phyloP scores from a whole-genome alignment of 53 echinoderm and acorn worm species.

The Echinometra lucunter region DNA sequence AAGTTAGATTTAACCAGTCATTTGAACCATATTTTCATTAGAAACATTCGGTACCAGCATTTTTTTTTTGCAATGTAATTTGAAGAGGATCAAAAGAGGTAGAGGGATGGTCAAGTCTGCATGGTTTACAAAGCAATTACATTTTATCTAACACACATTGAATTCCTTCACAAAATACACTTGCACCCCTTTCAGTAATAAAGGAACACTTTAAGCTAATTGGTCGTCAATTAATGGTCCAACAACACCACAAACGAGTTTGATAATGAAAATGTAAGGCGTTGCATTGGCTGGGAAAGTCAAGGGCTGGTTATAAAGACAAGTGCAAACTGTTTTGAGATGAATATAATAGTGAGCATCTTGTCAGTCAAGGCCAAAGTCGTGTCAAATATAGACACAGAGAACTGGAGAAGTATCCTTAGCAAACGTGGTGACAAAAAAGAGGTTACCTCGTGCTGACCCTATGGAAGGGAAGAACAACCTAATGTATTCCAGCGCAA shows the following conservation, averaged over 20 bases:
- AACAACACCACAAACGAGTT: neutral
- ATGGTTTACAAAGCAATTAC: neutral
- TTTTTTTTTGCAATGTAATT: neutral
- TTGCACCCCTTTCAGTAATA: neutral
- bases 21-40: neutral
- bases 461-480: neutral
- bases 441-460: neutral
- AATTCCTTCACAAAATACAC: neutral
- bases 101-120: neutral
- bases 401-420: slow-evolving; percentile 11
- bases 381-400: slow-evolving; percentile 12
- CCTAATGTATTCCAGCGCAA: slow-evolving; percentile 56
- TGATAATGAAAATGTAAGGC: slow-evolving; percentile 4
- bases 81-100: neutral
- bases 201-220: slow-evolving; percentile 23
- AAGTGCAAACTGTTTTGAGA: slow-evolving; percentile 51
- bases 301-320: neutral
- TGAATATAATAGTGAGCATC: neutral
- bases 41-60: neutral
- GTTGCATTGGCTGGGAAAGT: neutral
- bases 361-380: slow-evolving; percentile 55
- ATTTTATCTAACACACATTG: neutral
- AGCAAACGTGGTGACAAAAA: slow-evolving; percentile 39
- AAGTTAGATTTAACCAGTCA: neutral
- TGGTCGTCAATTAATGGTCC: neutral